These are phyloP conservation scores for Sinosuthora webbiana DNA, from an alignment of 2,113 vertebrate species.

Conservation along the genomic window DNA sequence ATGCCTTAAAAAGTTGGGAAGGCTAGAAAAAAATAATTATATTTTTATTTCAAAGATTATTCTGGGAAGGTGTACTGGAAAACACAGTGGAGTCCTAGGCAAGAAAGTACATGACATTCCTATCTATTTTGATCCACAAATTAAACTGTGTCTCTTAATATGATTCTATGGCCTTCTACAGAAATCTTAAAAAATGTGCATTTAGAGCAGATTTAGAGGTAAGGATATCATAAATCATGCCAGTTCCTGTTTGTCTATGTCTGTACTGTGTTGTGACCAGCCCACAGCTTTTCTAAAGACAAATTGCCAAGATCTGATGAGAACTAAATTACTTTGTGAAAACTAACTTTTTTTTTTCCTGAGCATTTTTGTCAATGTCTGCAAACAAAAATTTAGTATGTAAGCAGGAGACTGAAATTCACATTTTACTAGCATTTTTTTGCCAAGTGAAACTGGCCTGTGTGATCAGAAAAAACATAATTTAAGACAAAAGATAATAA, in stretches of 20 bases:
- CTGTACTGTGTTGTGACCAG: neutral
- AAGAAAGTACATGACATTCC: neutral
- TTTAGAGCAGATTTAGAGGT: neutral
- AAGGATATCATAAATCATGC: neutral
- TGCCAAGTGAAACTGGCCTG: neutral
- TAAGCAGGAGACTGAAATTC: neutral
- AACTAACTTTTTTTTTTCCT: neutral
- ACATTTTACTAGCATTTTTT: neutral
- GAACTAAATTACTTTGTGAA: neutral
- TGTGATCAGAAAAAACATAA: neutral
- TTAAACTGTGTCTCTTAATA: neutral
- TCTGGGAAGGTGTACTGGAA: neutral
- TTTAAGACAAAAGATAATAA: neutral
- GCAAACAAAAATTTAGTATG: neutral
- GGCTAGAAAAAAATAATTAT: neutral
- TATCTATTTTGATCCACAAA: neutral
- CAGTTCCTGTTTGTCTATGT: neutral
- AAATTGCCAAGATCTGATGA: neutral
- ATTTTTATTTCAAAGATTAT: neutral
- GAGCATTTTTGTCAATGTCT: neutral
- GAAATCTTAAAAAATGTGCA: neutral
- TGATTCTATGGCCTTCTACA: neutral
- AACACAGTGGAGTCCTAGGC: neutral
- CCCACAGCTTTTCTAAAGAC: neutral
- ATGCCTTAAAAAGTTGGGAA: neutral